Conservation (phyloP, 2,113 vertebrate genomes). For the Actenoides hombroni region DNA sequence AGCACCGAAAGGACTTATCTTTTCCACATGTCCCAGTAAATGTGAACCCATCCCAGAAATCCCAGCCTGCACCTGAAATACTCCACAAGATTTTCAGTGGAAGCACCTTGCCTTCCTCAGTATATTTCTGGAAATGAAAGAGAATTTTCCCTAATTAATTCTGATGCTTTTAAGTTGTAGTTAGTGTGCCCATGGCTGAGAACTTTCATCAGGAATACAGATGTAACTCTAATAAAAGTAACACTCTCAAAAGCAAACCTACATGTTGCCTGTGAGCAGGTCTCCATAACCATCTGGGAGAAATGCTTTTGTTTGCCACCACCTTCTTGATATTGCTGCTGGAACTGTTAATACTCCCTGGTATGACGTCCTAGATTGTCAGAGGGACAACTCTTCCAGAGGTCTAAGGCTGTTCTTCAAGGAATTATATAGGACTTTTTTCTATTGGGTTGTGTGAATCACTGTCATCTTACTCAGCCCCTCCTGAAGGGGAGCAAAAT, state of each 20-base stretch:
- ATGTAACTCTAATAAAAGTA: background rate
- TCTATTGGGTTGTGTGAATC: background rate
- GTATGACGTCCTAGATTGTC: background rate
- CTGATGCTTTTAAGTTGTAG: background rate
- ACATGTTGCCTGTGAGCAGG: background rate
- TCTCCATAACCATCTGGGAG: background rate
- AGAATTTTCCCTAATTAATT: background rate
- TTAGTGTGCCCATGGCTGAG: background rate
- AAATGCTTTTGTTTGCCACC: background rate
- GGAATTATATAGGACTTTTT: background rate
- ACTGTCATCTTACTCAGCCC: background rate
- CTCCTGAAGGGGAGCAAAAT: background rate
- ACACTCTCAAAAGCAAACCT: background rate
- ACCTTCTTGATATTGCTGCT: background rate
- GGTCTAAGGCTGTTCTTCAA: background rate
- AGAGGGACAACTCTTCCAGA: background rate
- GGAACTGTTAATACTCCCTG: background rate
- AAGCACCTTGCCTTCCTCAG: background rate
- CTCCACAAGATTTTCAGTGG: background rate
- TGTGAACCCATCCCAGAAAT: background rate
- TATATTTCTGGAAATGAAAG: background rate
- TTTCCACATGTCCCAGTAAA: rapidly evolving
- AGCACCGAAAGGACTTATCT: background rate
- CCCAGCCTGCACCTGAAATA: background rate
- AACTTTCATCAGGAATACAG: background rate